These are phyloP conservation scores for Cabera pusaria DNA, from an alignment of 2,888 invertebrate species.

Conservation along the genomic window DNA sequence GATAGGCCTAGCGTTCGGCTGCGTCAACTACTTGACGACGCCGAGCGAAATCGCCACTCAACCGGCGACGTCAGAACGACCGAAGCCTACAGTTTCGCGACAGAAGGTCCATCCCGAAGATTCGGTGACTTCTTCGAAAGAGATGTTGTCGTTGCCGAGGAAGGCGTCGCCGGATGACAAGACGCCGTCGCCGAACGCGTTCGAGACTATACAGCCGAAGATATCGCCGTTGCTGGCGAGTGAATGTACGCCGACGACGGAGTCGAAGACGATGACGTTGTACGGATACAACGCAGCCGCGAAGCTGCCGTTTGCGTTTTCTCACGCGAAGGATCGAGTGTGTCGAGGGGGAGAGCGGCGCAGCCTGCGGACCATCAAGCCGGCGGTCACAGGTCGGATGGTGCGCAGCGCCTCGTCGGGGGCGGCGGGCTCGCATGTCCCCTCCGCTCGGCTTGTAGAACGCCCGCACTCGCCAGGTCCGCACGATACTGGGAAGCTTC, in stretches of 20 bases:
- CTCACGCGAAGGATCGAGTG: slow-evolving; percentile 57
- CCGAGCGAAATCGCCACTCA: slow-evolving; percentile 48
- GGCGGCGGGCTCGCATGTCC: slow-evolving; percentile 70
- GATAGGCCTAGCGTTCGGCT: slow-evolving; percentile 79
- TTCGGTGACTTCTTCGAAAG: slow-evolving; percentile 54
- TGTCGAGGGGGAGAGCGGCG: slow-evolving; percentile 48
- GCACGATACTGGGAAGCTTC: slow-evolving; percentile 31
- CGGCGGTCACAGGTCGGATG: slow-evolving; percentile 71
- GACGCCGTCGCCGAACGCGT: slow-evolving; percentile 58
- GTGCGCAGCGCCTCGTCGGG: slow-evolving; percentile 80
- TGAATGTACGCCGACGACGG: slow-evolving; percentile 66
- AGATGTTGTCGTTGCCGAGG: slow-evolving; percentile 56
- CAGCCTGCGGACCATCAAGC: slow-evolving; percentile 55
- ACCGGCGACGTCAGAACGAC: slow-evolving; percentile 24
- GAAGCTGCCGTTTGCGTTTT: slow-evolving; percentile 76
- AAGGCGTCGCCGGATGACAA: slow-evolving; percentile 68
- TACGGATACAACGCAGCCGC: slow-evolving; percentile 81
- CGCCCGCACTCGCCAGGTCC: slow-evolving; percentile 57
- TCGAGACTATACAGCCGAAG: slow-evolving; percentile 69
- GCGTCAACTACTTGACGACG: slow-evolving; percentile 76
- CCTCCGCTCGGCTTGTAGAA: slow-evolving; percentile 61
- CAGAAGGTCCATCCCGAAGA: slow-evolving; percentile 75
- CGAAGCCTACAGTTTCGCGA: slow-evolving; percentile 50
- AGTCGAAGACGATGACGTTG: slow-evolving; percentile 71
- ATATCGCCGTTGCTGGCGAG: slow-evolving; percentile 70